A percentile compares a stretch with the other conserved stretches of the same genome.
phyloP scores from a whole-genome alignment of 2,797 vertebrate genomes.

The Chiroxiphia lanceolata region DNA sequence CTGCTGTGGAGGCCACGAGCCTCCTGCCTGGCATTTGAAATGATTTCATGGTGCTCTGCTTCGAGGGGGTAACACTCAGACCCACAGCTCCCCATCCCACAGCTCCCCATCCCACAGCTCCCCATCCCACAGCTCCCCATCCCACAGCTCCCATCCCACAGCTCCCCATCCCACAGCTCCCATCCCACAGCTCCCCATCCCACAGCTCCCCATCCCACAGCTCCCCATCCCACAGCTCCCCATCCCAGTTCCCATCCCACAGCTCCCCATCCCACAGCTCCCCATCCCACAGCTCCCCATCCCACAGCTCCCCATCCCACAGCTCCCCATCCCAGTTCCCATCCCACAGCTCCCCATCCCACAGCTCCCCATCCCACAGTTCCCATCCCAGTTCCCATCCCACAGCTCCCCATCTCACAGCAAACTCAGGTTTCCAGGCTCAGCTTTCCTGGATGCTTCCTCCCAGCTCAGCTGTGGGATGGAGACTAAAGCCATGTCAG shows the following conservation, averaged over 20 bases:
- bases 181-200: no score
- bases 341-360: neutral
- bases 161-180: neutral
- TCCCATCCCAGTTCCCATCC: neutral
- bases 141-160: neutral
- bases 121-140: neutral
- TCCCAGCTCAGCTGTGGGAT: neutral
- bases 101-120: neutral
- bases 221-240: neutral
- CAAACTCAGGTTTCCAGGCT: neutral
- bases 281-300: neutral
- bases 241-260: no score
- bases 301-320: neutral
- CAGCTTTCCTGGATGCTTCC: accelerated
- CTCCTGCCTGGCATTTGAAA: neutral
- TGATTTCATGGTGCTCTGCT: neutral
- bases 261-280: neutral
- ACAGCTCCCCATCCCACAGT: neutral
- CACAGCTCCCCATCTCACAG: neutral
- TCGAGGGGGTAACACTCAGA: neutral
- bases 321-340: neutral
- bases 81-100: neutral
- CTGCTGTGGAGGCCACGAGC: accelerated
- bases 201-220: no score
- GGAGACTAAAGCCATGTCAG: accelerated